Evolutionary conservation across 1,140 invertebrate genomes (phyloP), one percentile per base, ranked within the genome.

Genomic region (Nasonia vitripennis): DNA sequence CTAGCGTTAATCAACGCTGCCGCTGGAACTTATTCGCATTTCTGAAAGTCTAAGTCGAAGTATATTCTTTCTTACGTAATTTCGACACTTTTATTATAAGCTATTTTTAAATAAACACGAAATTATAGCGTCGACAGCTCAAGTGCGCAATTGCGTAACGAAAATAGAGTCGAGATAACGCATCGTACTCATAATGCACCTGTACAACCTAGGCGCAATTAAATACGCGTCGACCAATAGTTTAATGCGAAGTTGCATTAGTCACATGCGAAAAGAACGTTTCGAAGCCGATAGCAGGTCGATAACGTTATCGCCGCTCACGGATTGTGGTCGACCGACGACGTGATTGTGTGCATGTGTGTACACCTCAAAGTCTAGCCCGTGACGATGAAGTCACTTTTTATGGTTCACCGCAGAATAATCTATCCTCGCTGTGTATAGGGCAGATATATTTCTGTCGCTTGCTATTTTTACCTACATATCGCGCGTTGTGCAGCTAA

Each of bases 271-370:
- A 51, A 78, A 78, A 41, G 45, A 78, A n/a, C 41, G 45, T 78
- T 78, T 51, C 20, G 27, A 55, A 27, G 75, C 75, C 20, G 45
- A 27, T 34, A 41, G 31, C 17, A 41, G 31, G 4, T 17, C 73
- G 51, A 55, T 78, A 78, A 48, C 77, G 37, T 78, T 78, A 78
- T 78, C 48, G 48, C 20, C 55, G 45, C 27, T 62, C n/a, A 55
- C n/a, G 51, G 77, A 45, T 78, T 78, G 37, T 75, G 73, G 73
- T 75, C 73, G 34, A 20, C 14, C 41, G 27, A 1, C 27, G 73
- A 41, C 31, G 37, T n/a, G 37, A 41, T n/a, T 45, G 73, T 75
- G 17, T 41, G 34, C 31, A 37, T 10, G 45, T 34, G n/a, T 27
- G 23, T 31, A 27, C 14, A 55, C 45, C 77, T 51, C 77, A 45